These are phyloP conservation scores for Lithobates sylvaticus DNA, from an alignment of 2,797 vertebrate genomes.

Conservation along the genomic window DNA sequence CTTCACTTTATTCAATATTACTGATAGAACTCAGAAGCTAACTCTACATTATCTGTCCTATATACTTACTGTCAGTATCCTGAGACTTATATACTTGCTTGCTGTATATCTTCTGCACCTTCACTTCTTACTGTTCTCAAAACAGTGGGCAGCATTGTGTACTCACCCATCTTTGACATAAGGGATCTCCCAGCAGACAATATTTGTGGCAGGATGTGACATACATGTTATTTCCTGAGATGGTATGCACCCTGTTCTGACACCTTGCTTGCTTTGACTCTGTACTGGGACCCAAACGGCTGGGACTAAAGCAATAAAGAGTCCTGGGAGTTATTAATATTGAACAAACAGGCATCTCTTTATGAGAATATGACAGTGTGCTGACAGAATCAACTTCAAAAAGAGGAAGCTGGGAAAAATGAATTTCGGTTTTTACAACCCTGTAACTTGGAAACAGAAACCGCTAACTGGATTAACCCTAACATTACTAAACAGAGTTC, in stretches of 20 bases:
- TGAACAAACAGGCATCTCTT: not conserved
- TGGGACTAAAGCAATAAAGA: not conserved
- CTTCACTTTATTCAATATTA: not conserved
- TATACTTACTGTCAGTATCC: not conserved
- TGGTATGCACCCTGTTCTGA: not conserved
- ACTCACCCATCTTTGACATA: not conserved
- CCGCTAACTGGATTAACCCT: conserved; percentile 30
- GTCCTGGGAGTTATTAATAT: not conserved
- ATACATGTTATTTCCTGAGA: conserved; percentile 25
- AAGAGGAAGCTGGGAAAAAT: conserved; percentile 49
- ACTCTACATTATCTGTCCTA: not conserved
- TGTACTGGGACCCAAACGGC: not conserved
- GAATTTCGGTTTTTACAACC: conserved; percentile 22
- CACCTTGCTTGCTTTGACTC: conserved; percentile 15
- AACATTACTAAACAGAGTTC: not conserved
- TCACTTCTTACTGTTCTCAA: not conserved
- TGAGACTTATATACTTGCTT: not conserved
- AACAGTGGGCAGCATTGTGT: not conserved
- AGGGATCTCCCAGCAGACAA: not conserved
- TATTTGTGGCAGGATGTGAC: conserved; percentile 44
- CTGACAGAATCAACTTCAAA: conserved; percentile 23
- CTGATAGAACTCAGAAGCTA: not conserved
- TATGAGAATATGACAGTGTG: not conserved
- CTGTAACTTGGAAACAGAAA: conserved; percentile 50
- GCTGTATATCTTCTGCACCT: not conserved